Percentiles rank a stretch among this genome's conserved stretches.
Evolutionary conservation across 1,140 invertebrate genomes (phyloP).

Genomic region (Idris sp.): DNA sequence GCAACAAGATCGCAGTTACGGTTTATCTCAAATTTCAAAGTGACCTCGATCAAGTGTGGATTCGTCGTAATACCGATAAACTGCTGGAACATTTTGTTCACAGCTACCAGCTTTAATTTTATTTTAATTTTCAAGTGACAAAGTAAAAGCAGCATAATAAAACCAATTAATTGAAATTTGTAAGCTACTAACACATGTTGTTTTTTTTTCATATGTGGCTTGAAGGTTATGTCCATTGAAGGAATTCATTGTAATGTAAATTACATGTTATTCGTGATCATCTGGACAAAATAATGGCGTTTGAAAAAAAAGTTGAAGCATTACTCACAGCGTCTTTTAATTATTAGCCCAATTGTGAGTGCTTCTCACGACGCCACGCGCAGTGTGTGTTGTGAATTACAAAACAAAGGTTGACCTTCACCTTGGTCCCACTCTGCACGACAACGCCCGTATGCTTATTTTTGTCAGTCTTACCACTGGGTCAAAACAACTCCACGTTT

Average conservation of each 20-base stretch:
- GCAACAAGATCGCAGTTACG: constrained; percentile 26
- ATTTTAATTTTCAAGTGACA: too few relatives aligned
- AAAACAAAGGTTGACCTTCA: constrained; percentile 55
- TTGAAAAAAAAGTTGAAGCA: too few relatives aligned
- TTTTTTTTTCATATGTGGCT: constrained; percentile 3
- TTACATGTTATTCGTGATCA: constrained; percentile 9
- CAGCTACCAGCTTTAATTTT: not conserved
- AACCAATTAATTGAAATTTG: constrained; percentile 1
- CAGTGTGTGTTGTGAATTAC: not conserved
- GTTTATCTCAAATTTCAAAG: constrained; percentile 43
- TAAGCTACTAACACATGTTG: constrained; percentile 12
- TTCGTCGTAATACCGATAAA: constrained; percentile 33
- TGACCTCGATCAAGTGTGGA: constrained; percentile 44
- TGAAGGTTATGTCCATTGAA: constrained; percentile 10
- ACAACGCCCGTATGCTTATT: constrained; percentile 65
- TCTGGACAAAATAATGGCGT: constrained; percentile 16
- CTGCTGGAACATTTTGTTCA: constrained; percentile 5
- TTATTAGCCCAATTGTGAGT: constrained; percentile 16
- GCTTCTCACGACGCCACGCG: constrained; percentile 8
- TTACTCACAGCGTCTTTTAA: constrained; percentile 30
- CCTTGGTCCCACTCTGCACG: constrained; percentile 65
- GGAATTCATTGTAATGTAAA: constrained; percentile 32
- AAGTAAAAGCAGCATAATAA: not conserved
- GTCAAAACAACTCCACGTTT: constrained; percentile 66
- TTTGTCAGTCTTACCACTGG: constrained; percentile 71